A percentile compares a stretch with the other conserved stretches of the same genome.
Evolutionary conservation across 1,140 invertebrate species (phyloP).

Genomic region (Uloborus diversus): DNA sequence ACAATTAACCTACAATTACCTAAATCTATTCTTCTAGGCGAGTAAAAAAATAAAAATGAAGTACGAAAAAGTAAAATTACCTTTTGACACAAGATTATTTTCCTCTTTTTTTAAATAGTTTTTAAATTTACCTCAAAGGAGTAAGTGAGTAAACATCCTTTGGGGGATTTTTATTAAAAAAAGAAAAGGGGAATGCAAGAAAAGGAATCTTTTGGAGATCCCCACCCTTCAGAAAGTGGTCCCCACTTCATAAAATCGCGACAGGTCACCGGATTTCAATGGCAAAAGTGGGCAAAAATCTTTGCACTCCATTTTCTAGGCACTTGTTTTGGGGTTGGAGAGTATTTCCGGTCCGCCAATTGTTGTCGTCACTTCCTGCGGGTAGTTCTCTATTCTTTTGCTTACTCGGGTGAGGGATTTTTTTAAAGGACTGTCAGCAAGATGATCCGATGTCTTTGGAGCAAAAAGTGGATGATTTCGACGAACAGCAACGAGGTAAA

Average conservation of each 20-base stretch:
- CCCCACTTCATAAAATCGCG: conserved; percentile 40
- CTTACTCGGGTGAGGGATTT: background rate
- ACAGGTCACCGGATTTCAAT: conserved; percentile 50
- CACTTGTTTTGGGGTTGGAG: conserved; percentile 37
- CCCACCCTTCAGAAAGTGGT: background rate
- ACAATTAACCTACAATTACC: too few species aligned
- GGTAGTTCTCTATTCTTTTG: conserved; percentile 31
- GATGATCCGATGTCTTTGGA: conserved; percentile 8
- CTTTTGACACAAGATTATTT: background rate
- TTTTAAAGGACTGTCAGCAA: conserved; percentile 17
- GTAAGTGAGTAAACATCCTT: conserved; percentile 48
- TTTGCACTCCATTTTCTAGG: conserved; percentile 27
- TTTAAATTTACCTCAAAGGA: conserved; percentile 29
- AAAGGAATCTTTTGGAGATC: background rate
- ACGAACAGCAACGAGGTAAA: too few species aligned
- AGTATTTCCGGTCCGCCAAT: conserved; percentile 42
- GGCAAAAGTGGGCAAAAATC: conserved; percentile 33
- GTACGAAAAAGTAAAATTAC: too few species aligned
- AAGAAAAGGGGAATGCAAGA: too few species aligned
- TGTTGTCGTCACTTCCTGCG: conserved; percentile 42
- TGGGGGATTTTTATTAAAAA: background rate
- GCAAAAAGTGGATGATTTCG: background rate
- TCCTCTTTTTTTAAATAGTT: background rate
- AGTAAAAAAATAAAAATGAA: background rate
- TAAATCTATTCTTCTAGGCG: too few species aligned